Base-by-base conservation (phyloP, 2,113 vertebrate genomes). In the Scomber scombrus region DNA sequence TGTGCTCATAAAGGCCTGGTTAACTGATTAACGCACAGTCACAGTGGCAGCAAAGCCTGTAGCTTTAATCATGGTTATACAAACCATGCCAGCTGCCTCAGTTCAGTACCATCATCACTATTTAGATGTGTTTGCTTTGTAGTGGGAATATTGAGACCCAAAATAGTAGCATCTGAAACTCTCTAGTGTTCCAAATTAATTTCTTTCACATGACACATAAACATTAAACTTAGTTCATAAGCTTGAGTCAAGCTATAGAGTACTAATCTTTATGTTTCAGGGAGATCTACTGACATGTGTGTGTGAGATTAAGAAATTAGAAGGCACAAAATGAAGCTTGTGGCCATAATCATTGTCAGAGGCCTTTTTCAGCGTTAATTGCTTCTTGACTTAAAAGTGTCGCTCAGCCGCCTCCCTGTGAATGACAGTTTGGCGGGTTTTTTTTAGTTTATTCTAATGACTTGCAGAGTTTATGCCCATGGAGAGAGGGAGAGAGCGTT, bases 321-420 rank as follows among this genome's bases (percentile, higher is more conserved):
- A 84, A 70, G 55, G 75, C 62, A 31, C 21, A 19, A 72, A 85
- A 55, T 58, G 75, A 79, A 75, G 72, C 76, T 61, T 11, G 80
- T 71, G 88, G 79, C 55, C 26, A 14, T 76, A 80, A 89, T 88
- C 78, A 46, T 84, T 82, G 29, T 3, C 82, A 75, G 67, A 80
- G 16, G 63, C 73, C 68, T 77, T 62, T 71, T 55, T 78, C 69
- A 45, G 43, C 46, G 52, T 83, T 89, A 89, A 92, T 91, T 87
- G 79, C 73, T 71, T 86, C 84, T 80, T 74, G 72, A 88, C 75
- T 82, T 88, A 19, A 89, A 91, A 86, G 86, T 69, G 84, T 68
- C 13, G 65, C 45, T 56, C 64, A 49, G 74, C 23, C n/a, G 29
- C 68, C 72, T 89, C 67, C 56, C 15, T 58, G 64, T 76, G 55